Percentiles rank a stretch among this genome's conserved stretches.
Conservation (phyloP, 92 coral and sea anemone genomes). For the Galaxea fascicularis region DNA sequence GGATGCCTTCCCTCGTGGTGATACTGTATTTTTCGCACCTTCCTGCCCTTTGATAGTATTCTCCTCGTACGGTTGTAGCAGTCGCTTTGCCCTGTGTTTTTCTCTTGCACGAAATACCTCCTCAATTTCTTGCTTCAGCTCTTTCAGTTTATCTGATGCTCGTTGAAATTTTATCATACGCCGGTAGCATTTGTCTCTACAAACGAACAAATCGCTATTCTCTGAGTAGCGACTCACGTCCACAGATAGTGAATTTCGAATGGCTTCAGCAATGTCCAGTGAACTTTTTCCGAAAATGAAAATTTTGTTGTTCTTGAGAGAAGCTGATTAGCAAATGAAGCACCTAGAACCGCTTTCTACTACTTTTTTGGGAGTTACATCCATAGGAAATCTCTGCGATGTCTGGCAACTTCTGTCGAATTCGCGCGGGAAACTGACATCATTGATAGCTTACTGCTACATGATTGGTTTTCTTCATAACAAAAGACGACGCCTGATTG, state of each 20-base stretch:
- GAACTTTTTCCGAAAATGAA: slow-evolving; percentile 29
- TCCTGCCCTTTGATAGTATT: background rate
- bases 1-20: background rate
- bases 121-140: slow-evolving; percentile 4
- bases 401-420: background rate
- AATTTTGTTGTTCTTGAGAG: background rate
- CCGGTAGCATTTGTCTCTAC: slow-evolving; percentile 43
- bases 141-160: slow-evolving; percentile 25
- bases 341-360: slow-evolving; percentile 23
- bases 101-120: slow-evolving; percentile 8
- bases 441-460: slow-evolving; percentile 2
- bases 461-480: too few species aligned
- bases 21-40: background rate
- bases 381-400: slow-evolving; percentile 16
- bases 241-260: slow-evolving; percentile 20
- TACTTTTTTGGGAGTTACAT: slow-evolving; percentile 39
- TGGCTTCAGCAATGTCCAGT: slow-evolving; percentile 2
- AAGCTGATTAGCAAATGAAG: slow-evolving; percentile 1
- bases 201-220: slow-evolving; percentile 52
- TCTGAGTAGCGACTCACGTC: slow-evolving; percentile 46
- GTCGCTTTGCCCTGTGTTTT: slow-evolving; percentile 10
- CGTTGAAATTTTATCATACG: slow-evolving; percentile 46
- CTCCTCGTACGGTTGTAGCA: background rate
- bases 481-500: slow-evolving; percentile 15
- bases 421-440: background rate